These are phyloP conservation scores for Nemoura dubitans DNA, from an alignment of 2,888 invertebrate genomes.

Conservation along the genomic window DNA sequence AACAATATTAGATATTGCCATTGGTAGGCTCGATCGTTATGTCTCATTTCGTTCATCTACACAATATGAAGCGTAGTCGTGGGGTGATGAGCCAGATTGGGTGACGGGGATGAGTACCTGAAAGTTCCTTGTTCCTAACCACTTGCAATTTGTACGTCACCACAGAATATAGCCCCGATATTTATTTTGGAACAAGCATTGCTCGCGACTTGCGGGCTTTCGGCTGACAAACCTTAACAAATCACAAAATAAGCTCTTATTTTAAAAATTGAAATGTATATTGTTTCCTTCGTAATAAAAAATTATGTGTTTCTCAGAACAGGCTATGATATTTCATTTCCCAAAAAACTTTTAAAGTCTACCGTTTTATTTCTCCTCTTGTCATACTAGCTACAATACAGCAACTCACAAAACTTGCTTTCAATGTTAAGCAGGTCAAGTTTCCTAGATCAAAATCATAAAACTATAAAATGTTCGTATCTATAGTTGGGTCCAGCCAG, in stretches of 20 bases:
- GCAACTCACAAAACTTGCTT: neutral
- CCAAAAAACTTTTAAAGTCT: neutral
- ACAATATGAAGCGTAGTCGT: neutral
- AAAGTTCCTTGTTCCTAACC: neutral
- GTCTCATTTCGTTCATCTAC: neutral
- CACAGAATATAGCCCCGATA: neutral
- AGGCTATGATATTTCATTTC: neutral
- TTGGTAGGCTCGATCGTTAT: constrained; percentile 16
- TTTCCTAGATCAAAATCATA: neutral
- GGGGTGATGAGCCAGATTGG: neutral
- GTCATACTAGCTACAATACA: neutral
- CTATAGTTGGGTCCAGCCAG: too few relatives aligned
- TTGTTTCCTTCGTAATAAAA: constrained; percentile 41
- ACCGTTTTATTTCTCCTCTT: neutral
- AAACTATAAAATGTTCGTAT: neutral
- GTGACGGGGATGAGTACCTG: neutral
- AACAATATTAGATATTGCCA: constrained; percentile 33
- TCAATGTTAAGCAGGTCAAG: neutral
- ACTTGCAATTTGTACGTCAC: neutral
- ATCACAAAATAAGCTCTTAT: neutral
- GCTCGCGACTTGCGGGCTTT: neutral
- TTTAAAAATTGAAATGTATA: constrained; percentile 25
- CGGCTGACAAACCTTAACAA: neutral
- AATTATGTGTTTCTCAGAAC: constrained; percentile 35
- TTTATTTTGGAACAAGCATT: neutral